These are phyloP conservation scores for Eumacrocentrus americanus DNA, from an alignment of 2,888 invertebrate genomes.

Conservation along the genomic window DNA sequence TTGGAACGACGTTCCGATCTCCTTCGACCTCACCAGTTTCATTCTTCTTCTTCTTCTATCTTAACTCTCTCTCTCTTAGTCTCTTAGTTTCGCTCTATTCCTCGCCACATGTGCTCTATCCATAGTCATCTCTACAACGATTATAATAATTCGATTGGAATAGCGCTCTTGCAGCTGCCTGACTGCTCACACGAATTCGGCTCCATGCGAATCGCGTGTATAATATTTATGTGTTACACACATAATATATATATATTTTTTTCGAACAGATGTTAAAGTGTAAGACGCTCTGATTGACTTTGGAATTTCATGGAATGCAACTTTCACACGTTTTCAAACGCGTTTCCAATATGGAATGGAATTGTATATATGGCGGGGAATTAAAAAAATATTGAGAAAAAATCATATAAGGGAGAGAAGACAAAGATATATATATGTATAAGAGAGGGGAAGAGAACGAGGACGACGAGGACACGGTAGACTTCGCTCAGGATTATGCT, in stretches of 20 bases:
- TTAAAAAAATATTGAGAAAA: slow-evolving; percentile 2
- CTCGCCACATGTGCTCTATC: neutral
- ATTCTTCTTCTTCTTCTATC: no score
- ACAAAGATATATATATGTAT: neutral
- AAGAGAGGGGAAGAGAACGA: neutral
- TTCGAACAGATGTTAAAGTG: neutral
- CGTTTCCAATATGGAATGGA: neutral
- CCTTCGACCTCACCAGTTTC: slow-evolving; percentile 20
- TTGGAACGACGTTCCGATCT: slow-evolving; percentile 32
- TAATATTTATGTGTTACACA: neutral
- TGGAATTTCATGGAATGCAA: slow-evolving; percentile 15
- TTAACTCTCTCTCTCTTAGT: slow-evolving; percentile 5
- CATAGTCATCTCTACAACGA: slow-evolving; percentile 20
- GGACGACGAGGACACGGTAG: slow-evolving; percentile 44
- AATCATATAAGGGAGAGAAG: neutral
- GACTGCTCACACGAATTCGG: slow-evolving; percentile 19
- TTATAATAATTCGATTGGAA: slow-evolving; percentile 34
- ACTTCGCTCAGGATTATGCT: slow-evolving; percentile 46
- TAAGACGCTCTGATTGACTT: neutral
- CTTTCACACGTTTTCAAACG: slow-evolving; percentile 23
- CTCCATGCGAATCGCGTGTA: slow-evolving; percentile 17
- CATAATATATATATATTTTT: neutral
- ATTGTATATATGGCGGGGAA: neutral
- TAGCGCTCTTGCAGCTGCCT: slow-evolving; percentile 19
- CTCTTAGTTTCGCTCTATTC: no score